Evolutionary conservation across 2,113 vertebrate species (phyloP), one percentile per base, ranked within the genome.

Genomic region (Macroglossus sobrinus): DNA sequence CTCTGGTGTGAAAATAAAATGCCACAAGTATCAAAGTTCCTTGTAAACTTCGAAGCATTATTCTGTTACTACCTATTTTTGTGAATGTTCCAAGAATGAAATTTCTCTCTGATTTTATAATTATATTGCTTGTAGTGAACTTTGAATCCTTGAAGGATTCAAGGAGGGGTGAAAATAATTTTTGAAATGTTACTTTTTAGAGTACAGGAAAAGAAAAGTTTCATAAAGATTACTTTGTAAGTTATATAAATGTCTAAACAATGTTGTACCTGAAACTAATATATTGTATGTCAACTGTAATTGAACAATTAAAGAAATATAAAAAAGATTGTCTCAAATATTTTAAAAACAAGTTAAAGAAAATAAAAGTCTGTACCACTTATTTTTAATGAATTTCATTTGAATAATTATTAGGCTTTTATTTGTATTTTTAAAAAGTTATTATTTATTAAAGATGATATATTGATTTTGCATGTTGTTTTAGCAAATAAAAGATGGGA

Each of bases 1-100:
- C 72, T 74, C 59, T 71, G 61, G 28, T 24, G 21, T 91, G 40
- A 88, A 64, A 96, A 89, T 75, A 88, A 96, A 91, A 75, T 50
- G 26, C 12, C 24, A 55, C 22, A 14, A 13, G 33, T 40, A 24
- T 43, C 16, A 40, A 69, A 68, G 35, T 63, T 40, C 47, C 84
- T 75, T 61, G 66, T 69, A 80, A 79, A 61, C 63, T 35, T 66
- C 76, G 55, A 66, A 87, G 18, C 12, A 55, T 15, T 75, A 33
- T 35, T 68, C 5, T 50, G 47, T 14, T 69, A 45, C 59, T 10
- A 74, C 30, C 68, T 78, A 24, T 69, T 76, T 89, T 57, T 85
- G 45, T 64, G 18, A 66, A 13, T 59, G 12, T 68, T 30, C 45
- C 6, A 86, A 47, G 33, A 68, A 78, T 47, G 38, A 35, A 84